phyloP scores from a whole-genome alignment of 2,797 vertebrate genomes.

The Anableps anableps region DNA sequence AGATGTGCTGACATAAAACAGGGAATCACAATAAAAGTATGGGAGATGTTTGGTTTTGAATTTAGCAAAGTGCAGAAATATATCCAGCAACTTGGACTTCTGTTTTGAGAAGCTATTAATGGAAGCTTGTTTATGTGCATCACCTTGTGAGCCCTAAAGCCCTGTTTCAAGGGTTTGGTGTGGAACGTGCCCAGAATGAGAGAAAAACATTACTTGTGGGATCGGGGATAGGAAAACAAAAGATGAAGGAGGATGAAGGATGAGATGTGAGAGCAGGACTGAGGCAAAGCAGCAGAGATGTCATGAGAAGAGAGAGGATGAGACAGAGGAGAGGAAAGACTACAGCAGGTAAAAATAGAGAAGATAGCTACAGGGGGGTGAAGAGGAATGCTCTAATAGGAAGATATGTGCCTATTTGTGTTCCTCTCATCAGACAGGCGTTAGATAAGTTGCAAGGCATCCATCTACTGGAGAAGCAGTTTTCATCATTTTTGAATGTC shows the following conservation, averaged over 20 bases:
- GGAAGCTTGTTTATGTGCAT: conserved; percentile 5
- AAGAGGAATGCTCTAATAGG: conserved; percentile 33
- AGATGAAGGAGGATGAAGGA: conserved; percentile 12
- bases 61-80: not conserved
- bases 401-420: conserved; percentile 19
- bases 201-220: conserved; percentile 25
- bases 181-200: conserved; percentile 68
- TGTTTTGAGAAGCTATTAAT: conserved; percentile 12
- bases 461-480: not conserved
- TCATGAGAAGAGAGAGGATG: conserved; percentile 5
- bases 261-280: conserved; percentile 6
- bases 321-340: conserved; percentile 6
- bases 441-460: conserved; percentile 2
- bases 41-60: not conserved
- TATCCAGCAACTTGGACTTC: conserved; percentile 1
- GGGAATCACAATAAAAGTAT: not conserved
- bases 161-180: conserved; percentile 35
- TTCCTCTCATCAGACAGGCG: conserved; percentile 7
- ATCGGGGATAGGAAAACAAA: not conserved
- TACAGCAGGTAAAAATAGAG: conserved; percentile 29
- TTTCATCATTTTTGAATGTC: conserved; percentile 17
- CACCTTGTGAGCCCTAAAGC: conserved; percentile 43
- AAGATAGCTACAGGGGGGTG: conserved; percentile 23
- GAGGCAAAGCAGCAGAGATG: conserved; percentile 7
- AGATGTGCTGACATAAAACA: conserved; percentile 7